phyloP scores from a whole-genome alignment of 2,113 vertebrate genomes.

The Sorex araneus region DNA sequence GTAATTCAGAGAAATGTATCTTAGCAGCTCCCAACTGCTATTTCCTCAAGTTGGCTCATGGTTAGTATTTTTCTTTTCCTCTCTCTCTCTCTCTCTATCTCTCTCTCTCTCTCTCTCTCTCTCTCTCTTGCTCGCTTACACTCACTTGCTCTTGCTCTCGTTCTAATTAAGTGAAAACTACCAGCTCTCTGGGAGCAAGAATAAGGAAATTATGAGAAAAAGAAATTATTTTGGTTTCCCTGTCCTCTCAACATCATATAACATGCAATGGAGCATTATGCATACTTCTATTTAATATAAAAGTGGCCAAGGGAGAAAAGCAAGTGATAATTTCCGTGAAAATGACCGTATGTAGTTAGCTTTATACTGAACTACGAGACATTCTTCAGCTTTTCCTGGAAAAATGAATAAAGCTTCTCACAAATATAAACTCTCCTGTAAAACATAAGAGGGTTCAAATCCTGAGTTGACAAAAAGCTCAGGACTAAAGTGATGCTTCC shows the following conservation, averaged over 20 bases:
- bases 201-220: constrained; percentile 61
- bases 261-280: not conserved
- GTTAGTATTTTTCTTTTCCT: constrained; percentile 44
- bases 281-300: constrained; percentile 55
- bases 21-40: constrained; percentile 65
- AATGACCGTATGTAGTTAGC: constrained; percentile 40
- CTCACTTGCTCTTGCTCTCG: not conserved
- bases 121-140: no score
- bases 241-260: constrained; percentile 40
- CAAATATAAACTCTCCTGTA: not conserved
- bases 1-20: constrained; percentile 55
- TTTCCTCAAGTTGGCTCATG: constrained; percentile 58
- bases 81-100: not conserved
- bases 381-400: not conserved
- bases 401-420: not conserved
- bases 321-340: constrained; percentile 51
- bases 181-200: constrained; percentile 50
- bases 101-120: no score
- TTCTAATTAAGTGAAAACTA: constrained; percentile 61
- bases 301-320: constrained; percentile 12
- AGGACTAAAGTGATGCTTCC: not conserved
- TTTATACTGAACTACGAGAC: constrained; percentile 13
- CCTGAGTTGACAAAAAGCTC: not conserved
- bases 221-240: constrained; percentile 58
- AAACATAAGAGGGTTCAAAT: not conserved